Percentiles rank a stretch among this genome's conserved stretches.
Evolutionary conservation across 2,113 vertebrate species (phyloP).

Genomic region (Parus major): DNA sequence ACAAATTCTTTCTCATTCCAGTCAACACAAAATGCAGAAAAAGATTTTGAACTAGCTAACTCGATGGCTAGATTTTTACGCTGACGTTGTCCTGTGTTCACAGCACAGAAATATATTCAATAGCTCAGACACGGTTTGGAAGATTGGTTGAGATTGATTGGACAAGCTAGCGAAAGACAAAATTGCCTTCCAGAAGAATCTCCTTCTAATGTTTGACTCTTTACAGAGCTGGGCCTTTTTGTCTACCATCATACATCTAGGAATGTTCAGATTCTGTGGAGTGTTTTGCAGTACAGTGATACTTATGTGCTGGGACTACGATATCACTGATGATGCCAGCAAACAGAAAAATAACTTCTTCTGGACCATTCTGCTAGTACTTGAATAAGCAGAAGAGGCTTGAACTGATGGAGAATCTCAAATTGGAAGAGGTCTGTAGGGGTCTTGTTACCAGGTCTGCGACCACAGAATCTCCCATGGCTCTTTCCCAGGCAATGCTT

Average conservation of each 20-base stretch:
- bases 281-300: rapidly evolving
- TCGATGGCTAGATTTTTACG: neutral
- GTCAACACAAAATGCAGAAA: neutral
- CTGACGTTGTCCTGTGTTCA: neutral
- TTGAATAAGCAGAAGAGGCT: neutral
- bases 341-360: neutral
- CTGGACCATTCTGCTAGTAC: neutral
- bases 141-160: neutral
- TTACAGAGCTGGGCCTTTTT: neutral
- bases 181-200: neutral
- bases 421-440: neutral
- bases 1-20: conserved; percentile 13
- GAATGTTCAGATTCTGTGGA: neutral
- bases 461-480: neutral
- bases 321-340: neutral
- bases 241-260: rapidly evolving
- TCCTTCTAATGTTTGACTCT: neutral
- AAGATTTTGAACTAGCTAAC: neutral
- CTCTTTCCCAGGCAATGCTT: neutral
- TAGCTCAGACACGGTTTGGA: neutral
- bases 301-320: neutral
- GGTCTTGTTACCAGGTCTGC: neutral
- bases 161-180: neutral
- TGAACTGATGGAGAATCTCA: neutral
- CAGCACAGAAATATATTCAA: neutral